Percentiles rank a stretch among this genome's conserved stretches.
Evolutionary conservation across 2,797 vertebrate species (phyloP).

Genomic region (Manis pentadactyla): DNA sequence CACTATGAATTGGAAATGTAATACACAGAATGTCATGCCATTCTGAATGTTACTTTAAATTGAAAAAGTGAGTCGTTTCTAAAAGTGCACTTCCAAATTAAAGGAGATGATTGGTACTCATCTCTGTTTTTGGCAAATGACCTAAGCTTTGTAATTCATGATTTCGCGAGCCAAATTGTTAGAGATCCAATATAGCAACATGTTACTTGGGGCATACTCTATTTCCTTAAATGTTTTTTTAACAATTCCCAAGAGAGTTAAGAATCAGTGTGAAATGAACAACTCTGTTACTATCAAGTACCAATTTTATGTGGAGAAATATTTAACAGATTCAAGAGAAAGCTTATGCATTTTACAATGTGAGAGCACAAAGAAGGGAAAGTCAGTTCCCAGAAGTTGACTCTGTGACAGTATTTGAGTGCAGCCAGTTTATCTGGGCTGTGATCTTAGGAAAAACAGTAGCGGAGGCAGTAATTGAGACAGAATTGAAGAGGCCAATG

Average conservation of each 20-base stretch:
- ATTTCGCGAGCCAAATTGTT: neutral
- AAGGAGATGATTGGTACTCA: neutral
- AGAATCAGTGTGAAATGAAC: neutral
- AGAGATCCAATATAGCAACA: neutral
- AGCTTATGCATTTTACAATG: neutral
- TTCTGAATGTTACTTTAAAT: conserved; percentile 44
- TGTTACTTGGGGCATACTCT: conserved; percentile 13
- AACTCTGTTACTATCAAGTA: neutral
- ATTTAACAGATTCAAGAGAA: neutral
- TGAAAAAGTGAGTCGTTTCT: conserved; percentile 24
- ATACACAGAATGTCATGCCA: neutral
- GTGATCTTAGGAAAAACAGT: neutral
- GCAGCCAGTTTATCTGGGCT: neutral
- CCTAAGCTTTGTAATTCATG: conserved; percentile 12
- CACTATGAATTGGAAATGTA: neutral
- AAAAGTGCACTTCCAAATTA: conserved; percentile 55
- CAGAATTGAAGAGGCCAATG: neutral
- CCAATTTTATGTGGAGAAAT: neutral
- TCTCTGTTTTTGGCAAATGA: conserved; percentile 47
- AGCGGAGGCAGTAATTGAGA: neutral
- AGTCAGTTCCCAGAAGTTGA: neutral
- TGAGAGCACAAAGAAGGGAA: neutral
- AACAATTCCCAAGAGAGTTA: neutral
- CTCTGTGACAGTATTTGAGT: conserved; percentile 6
- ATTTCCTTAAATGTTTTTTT: conserved; percentile 11